Evolutionary conservation across 2,113 vertebrate species (phyloP).

Genomic region (Festucalex cinctus): DNA sequence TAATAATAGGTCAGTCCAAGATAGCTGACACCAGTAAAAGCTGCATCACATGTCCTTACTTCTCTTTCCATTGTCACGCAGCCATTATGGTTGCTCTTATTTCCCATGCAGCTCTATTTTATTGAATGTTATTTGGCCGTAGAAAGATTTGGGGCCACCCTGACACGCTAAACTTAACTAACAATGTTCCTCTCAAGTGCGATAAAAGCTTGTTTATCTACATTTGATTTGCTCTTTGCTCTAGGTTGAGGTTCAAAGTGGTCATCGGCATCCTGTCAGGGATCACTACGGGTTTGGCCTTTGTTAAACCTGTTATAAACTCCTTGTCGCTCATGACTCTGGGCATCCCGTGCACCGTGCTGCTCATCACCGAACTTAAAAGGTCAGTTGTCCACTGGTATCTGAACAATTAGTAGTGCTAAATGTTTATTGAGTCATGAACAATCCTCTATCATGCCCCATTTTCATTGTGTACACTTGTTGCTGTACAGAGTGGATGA

Average conservation of each 20-base stretch:
- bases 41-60: slow-evolving; percentile 59
- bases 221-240: slow-evolving; percentile 19
- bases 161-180: neutral
- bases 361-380: slow-evolving; percentile 90
- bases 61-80: slow-evolving; percentile 52
- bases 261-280: slow-evolving; percentile 88
- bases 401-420: neutral
- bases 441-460: neutral
- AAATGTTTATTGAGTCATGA: neutral
- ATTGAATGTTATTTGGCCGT: slow-evolving; percentile 6
- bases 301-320: slow-evolving; percentile 94
- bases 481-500: neutral
- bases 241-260: slow-evolving; percentile 90
- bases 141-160: neutral
- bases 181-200: neutral
- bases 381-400: slow-evolving; percentile 71
- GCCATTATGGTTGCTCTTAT: slow-evolving; percentile 15
- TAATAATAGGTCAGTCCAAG: slow-evolving; percentile 58
- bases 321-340: slow-evolving; percentile 92
- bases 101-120: neutral
- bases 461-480: neutral
- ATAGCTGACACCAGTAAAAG: slow-evolving; percentile 61
- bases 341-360: slow-evolving; percentile 86
- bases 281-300: slow-evolving; percentile 87
- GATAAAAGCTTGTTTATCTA: neutral